Conservation (phyloP, 37 sponge, comb jelly and placozoan species). For the Tethya wilhelma region DNA sequence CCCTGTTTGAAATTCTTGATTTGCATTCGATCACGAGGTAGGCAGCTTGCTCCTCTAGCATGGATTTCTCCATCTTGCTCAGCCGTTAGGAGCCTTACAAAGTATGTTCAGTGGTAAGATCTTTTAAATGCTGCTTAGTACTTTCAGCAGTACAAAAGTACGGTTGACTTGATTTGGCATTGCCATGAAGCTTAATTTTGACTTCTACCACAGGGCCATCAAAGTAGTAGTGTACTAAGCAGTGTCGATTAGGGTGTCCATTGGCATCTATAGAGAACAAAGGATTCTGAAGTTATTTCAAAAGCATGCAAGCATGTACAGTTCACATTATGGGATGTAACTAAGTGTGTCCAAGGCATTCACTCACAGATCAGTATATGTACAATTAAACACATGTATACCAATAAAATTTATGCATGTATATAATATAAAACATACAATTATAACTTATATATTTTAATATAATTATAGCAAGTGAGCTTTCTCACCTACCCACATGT, state of each 20-base stretch:
- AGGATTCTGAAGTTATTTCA: too few relatives aligned
- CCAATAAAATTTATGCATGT: not conserved
- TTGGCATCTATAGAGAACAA: too few relatives aligned
- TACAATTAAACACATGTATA: too few relatives aligned
- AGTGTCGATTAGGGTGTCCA: not conserved
- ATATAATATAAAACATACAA: too few relatives aligned
- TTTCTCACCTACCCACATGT: too few relatives aligned
- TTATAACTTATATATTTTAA: too few relatives aligned
- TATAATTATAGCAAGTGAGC: too few relatives aligned
- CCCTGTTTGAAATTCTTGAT: not conserved
- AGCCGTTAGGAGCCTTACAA: not conserved
- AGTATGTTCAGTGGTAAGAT: not conserved
- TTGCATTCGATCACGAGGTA: conserved; percentile 30
- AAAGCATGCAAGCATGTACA: too few relatives aligned
- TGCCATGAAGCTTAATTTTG: not conserved
- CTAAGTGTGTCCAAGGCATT: too few relatives aligned
- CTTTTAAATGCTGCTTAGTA: not conserved
- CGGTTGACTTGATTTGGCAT: not conserved
- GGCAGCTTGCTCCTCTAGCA: not conserved
- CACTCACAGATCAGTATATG: too few relatives aligned
- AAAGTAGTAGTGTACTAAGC: not conserved
- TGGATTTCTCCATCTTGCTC: conserved; percentile 25
- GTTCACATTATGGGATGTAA: too few relatives aligned
- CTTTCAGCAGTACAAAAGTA: not conserved
- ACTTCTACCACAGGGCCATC: not conserved